These are phyloP conservation scores for Bradypodion pumilum DNA, from an alignment of 2,797 vertebrate species.

Conservation along the genomic window DNA sequence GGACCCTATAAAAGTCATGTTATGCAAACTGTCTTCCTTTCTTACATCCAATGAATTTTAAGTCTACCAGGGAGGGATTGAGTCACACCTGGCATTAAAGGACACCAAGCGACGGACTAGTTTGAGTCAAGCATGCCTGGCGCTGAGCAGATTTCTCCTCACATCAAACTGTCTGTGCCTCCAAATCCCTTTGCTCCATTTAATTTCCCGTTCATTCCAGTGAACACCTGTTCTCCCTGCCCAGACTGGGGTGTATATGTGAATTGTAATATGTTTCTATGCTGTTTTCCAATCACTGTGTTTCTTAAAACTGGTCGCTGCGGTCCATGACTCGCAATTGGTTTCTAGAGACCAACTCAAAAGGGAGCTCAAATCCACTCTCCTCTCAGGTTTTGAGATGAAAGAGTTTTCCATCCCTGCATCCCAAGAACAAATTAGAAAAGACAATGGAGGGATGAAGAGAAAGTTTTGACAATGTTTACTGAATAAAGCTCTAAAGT, in stretches of 20 bases:
- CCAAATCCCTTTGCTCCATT: not conserved
- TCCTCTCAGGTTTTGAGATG: not conserved
- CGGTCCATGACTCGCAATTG: not conserved
- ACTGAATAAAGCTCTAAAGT: constrained; percentile 4
- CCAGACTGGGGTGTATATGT: too few species aligned
- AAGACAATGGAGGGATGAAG: not conserved
- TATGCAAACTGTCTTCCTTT: too few species aligned
- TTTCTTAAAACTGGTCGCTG: too few species aligned
- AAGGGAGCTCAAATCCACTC: not conserved
- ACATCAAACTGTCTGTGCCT: too few species aligned
- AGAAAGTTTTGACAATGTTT: not conserved
- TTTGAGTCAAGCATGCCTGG: too few species aligned
- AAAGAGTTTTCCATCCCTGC: too few species aligned
- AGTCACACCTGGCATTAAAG: not conserved
- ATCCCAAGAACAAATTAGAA: not conserved
- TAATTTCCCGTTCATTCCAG: not conserved
- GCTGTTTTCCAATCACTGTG: too few species aligned
- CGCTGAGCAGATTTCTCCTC: too few species aligned
- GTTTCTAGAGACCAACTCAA: not conserved
- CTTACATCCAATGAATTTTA: too few species aligned
- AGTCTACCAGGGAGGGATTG: not conserved
- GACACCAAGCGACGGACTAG: too few species aligned
- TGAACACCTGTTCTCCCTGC: accelerated
- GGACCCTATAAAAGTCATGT: too few species aligned
- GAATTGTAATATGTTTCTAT: not conserved